phyloP scores from a whole-genome alignment of 2,888 invertebrate species.

The Nematopogon swammerdamellus region DNA sequence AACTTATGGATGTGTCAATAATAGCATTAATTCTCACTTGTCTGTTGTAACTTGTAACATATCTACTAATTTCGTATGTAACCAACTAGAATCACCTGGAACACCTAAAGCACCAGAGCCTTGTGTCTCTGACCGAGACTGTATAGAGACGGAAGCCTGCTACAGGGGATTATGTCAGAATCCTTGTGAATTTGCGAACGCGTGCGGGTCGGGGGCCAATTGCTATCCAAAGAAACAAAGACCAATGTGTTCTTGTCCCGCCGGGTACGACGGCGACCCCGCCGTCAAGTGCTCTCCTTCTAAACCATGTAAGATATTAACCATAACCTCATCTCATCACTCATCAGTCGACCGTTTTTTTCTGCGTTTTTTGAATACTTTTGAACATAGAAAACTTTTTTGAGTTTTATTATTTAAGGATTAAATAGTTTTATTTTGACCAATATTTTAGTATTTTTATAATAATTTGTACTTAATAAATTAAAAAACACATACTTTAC shows the following conservation, averaged over 20 bases:
- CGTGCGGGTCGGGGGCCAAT: constrained; percentile 71
- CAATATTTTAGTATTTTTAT: too few relatives aligned
- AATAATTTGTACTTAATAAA: constrained; percentile 17
- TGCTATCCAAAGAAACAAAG: constrained; percentile 81
- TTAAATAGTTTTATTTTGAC: too few relatives aligned
- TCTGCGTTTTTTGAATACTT: too few relatives aligned
- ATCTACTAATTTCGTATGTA: constrained; percentile 44
- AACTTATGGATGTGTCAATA: constrained; percentile 3
- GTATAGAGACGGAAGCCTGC: constrained; percentile 79
- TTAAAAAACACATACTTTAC: too few relatives aligned
- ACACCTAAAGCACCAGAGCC: constrained; percentile 70
- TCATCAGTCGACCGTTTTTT: too few relatives aligned
- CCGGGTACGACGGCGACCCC: constrained; percentile 79
- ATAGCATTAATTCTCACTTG: constrained; percentile 1
- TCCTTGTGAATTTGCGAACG: constrained; percentile 78
- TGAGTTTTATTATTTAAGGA: too few relatives aligned
- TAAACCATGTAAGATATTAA: constrained; percentile 69
- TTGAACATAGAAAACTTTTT: too few relatives aligned
- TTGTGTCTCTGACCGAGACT: constrained; percentile 80
- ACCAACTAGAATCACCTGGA: constrained; percentile 65
- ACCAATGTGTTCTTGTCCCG: constrained; percentile 78
- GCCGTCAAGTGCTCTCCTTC: constrained; percentile 73
- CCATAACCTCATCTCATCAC: constrained; percentile 7
- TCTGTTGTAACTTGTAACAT: constrained; percentile 30
- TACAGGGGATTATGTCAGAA: constrained; percentile 79